phyloP scores from a whole-genome alignment of 2,888 invertebrate species.

The Sturmia bella region DNA sequence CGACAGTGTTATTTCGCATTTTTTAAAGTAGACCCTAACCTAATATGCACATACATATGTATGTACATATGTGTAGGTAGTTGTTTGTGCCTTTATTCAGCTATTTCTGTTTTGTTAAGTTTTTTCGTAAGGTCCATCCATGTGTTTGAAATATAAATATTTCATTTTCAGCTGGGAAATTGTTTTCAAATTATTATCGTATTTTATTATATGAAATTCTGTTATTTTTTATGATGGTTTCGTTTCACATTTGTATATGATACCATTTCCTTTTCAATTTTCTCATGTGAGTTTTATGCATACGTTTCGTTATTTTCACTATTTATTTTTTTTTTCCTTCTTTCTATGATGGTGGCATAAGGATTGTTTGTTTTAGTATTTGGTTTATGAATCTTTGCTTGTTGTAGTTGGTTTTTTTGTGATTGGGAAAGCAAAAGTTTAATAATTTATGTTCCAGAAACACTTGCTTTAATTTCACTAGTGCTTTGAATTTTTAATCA shows the following conservation, averaged over 20 bases:
- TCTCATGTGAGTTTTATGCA: constrained; percentile 44
- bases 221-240: constrained; percentile 5
- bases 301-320: not conserved
- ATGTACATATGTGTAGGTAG: not conserved
- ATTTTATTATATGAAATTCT: constrained; percentile 15
- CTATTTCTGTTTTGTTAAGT: constrained; percentile 8
- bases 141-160: constrained; percentile 57
- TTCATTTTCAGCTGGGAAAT: constrained; percentile 64
- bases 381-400: constrained; percentile 40
- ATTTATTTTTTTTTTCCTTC: constrained; percentile 7
- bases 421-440: constrained; percentile 2
- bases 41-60: not conserved
- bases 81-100: not conserved
- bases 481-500: not conserved
- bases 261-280: constrained; percentile 51
- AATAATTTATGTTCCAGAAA: constrained; percentile 7
- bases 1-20: too few relatives aligned
- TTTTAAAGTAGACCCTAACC: too few relatives aligned
- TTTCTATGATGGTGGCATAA: not conserved
- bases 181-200: constrained; percentile 59
- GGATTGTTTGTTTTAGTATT: constrained; percentile 9
- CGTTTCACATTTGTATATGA: constrained; percentile 20
- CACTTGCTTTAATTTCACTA: not conserved
- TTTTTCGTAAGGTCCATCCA: constrained; percentile 23
- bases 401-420: not conserved